Evolutionary conservation across 2,888 invertebrate species (phyloP).

Genomic region (Drosophila paucipuncta): DNA sequence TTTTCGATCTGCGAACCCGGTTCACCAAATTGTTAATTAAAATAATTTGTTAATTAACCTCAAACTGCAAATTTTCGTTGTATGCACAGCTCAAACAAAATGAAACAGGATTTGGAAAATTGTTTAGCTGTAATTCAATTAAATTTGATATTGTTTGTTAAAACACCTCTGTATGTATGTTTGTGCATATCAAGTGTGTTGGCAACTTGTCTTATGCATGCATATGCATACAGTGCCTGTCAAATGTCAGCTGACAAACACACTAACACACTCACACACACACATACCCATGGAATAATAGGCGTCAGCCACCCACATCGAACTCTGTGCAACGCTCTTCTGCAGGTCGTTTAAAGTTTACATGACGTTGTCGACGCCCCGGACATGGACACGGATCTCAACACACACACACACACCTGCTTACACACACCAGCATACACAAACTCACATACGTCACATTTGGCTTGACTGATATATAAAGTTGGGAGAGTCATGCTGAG

Average conservation of each 20-base stretch:
- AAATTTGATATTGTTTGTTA: conserved; percentile 11
- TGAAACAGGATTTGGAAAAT: background rate
- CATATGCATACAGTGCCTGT: conserved; percentile 50
- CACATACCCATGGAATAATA: background rate
- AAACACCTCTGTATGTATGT: background rate
- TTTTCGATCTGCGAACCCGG: too few species aligned
- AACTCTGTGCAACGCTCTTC: conserved; percentile 28
- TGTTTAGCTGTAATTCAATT: conserved; percentile 12
- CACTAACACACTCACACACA: background rate
- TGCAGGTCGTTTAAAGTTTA: conserved; percentile 55
- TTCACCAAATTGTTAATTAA: background rate
- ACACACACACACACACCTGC: conserved; percentile 13
- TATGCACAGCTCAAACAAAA: background rate
- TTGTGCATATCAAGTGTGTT: conserved; percentile 2
- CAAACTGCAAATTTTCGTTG: background rate
- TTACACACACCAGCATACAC: background rate
- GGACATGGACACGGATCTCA: conserved; percentile 40
- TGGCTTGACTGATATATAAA: conserved; percentile 48
- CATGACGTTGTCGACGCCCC: conserved; percentile 55
- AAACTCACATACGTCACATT: conserved; percentile 9
- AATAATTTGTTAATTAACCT: background rate
- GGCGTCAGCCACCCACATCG: conserved; percentile 34
- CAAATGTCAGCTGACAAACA: conserved; percentile 53
- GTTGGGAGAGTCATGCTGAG: conserved; percentile 48
- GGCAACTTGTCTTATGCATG: conserved; percentile 44